These are phyloP conservation scores for Drosophila birchii DNA, from an alignment of 2,888 invertebrate genomes.

Conservation along the genomic window DNA sequence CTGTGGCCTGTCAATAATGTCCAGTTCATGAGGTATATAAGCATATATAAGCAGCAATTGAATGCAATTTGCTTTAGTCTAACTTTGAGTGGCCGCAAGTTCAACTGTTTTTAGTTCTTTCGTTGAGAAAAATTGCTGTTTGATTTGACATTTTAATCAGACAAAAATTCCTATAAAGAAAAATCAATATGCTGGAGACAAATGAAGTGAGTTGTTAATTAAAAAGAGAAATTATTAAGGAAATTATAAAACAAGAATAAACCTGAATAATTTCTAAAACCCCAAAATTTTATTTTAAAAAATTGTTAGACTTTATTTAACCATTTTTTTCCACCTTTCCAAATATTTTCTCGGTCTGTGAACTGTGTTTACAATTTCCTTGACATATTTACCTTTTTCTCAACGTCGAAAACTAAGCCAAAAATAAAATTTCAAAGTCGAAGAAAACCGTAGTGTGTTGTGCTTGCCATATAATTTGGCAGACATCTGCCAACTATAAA, in stretches of 20 bases:
- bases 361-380: conserved; percentile 57
- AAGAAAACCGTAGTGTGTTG: conserved; percentile 7
- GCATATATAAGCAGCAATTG: conserved; percentile 50
- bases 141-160: conserved; percentile 16
- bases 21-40: conserved; percentile 52
- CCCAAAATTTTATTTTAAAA: neutral
- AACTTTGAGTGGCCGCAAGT: conserved; percentile 29
- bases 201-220: conserved; percentile 60
- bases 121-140: neutral
- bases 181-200: conserved; percentile 61
- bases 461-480: conserved; percentile 28
- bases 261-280: no score
- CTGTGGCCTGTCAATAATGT: conserved; percentile 64
- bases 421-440: conserved; percentile 41
- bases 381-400: conserved; percentile 69
- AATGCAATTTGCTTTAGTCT: conserved; percentile 56
- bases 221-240: neutral
- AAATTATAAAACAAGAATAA: no score
- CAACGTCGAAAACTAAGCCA: conserved; percentile 5
- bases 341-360: neutral
- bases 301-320: accelerated
- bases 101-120: conserved; percentile 15
- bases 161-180: neutral
- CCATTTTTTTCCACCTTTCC: conserved; percentile 11
- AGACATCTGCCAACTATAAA: conserved; percentile 72